Evolutionary conservation across 2,113 vertebrate genomes (phyloP).

Genomic region (Eclectus roratus): DNA sequence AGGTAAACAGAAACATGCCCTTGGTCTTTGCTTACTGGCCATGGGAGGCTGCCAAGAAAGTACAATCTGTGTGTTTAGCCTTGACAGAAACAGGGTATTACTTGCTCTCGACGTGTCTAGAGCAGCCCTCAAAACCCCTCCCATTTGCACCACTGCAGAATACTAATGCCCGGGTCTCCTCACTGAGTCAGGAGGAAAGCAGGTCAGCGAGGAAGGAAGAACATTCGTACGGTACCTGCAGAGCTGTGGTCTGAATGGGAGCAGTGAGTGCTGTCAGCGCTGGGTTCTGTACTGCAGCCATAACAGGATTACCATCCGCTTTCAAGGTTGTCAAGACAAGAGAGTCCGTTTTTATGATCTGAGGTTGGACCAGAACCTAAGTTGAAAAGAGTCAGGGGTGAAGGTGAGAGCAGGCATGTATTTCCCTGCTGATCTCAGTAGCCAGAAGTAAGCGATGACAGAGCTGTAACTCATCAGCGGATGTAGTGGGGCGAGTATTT

Average conservation of each 20-base stretch:
- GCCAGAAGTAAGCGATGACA: neutral
- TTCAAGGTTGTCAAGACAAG: slow-evolving; percentile 94
- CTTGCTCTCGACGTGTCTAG: neutral
- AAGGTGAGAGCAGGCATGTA: neutral
- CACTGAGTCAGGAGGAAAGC: neutral
- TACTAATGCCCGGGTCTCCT: neutral
- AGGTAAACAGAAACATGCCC: slow-evolving; percentile 26
- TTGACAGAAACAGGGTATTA: slow-evolving; percentile 27
- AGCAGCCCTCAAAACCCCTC: neutral
- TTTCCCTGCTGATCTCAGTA: neutral
- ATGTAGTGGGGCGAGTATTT: neutral
- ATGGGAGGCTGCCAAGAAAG: slow-evolving; percentile 25
- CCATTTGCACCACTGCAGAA: neutral
- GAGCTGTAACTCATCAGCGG: neutral
- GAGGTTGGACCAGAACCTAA: slow-evolving; percentile 94
- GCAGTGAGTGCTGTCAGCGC: slow-evolving; percentile 85
- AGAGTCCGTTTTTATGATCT: slow-evolving; percentile 97
- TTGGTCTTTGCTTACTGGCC: slow-evolving; percentile 39
- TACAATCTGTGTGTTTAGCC: neutral
- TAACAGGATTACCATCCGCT: slow-evolving; percentile 88
- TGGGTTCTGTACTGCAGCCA: slow-evolving; percentile 91
- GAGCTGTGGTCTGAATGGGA: slow-evolving; percentile 89
- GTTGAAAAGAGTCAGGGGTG: neutral
- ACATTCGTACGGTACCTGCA: slow-evolving; percentile 81
- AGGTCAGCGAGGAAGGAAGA: neutral